phyloP scores from a whole-genome alignment of 2,888 invertebrate genomes.

The Pheosia gnoma region DNA sequence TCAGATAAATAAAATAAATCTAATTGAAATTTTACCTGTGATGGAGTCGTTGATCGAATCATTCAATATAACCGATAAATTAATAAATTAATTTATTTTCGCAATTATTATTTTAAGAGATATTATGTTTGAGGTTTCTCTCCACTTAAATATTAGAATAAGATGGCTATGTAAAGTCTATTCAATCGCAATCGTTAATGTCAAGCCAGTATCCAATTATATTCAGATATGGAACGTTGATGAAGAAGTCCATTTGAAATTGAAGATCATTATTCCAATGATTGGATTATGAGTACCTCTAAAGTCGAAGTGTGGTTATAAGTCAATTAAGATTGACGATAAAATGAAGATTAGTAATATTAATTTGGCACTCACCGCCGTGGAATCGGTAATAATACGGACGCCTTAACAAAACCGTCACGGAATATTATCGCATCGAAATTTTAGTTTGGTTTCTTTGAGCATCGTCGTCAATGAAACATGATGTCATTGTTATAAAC shows the following conservation, averaged over 20 bases:
- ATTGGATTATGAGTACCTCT: conserved; percentile 38
- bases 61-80: conserved; percentile 19
- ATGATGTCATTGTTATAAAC: conserved; percentile 44
- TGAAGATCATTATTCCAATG: conserved; percentile 34
- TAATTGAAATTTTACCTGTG: background rate
- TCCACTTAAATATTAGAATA: conserved; percentile 19
- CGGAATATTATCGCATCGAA: conserved; percentile 49
- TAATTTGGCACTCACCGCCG: conserved; percentile 42
- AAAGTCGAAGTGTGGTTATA: conserved; percentile 42
- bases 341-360: conserved; percentile 48
- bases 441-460: conserved; percentile 44
- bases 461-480: conserved; percentile 42
- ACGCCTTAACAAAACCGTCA: conserved; percentile 56
- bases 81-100: conserved; percentile 27
- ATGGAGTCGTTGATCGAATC: background rate
- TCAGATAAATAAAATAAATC: background rate
- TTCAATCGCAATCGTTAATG: no score
- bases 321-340: conserved; percentile 50
- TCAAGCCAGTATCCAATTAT: background rate
- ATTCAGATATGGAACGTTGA: conserved; percentile 12
- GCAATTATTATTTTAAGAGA: conserved; percentile 31
- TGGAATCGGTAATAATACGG: conserved; percentile 66
- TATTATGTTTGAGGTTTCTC: conserved; percentile 14
- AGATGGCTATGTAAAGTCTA: conserved; percentile 8
- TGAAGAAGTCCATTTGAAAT: conserved; percentile 26